Percentiles rank a stretch among this genome's conserved stretches.
Evolutionary conservation across 30 jellyfish, hydroid and myxozoan species (phyloP).

Genomic region (Hydractinia echinata): DNA sequence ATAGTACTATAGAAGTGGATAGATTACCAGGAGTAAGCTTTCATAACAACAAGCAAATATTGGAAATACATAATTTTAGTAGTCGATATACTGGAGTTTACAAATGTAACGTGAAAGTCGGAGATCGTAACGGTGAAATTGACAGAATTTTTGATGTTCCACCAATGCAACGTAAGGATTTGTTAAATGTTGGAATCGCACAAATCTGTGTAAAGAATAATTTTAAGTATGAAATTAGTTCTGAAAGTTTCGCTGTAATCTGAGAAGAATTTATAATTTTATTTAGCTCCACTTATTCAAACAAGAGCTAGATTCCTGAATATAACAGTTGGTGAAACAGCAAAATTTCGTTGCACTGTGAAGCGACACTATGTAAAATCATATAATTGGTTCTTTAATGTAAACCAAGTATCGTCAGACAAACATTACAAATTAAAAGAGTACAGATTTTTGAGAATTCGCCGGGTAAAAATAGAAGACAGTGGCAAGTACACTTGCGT

Average conservation of each 20-base stretch:
- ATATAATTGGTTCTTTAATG: conserved; percentile 13
- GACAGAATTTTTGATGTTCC: conserved; percentile 20
- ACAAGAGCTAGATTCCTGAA: neutral
- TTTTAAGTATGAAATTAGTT: neutral
- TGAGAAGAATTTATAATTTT: neutral
- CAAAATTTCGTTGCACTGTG: conserved; percentile 22
- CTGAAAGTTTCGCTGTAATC: neutral
- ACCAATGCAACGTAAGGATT: conserved; percentile 4
- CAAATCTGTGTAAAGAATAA: neutral
- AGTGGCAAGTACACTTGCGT: conserved; percentile 30
- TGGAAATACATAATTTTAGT: neutral
- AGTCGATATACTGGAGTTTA: conserved; percentile 21
- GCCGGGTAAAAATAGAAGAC: neutral
- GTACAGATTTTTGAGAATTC: conserved; percentile 5
- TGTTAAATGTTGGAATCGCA: neutral
- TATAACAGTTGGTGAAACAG: conserved; percentile 11
- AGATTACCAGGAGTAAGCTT: neutral
- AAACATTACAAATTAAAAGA: neutral
- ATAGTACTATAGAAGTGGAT: too few species aligned
- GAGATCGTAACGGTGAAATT: neutral
- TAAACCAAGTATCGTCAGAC: neutral
- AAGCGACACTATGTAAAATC: neutral
- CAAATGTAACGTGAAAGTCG: conserved; percentile 4
- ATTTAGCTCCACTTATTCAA: conserved; percentile 24
- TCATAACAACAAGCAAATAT: conserved; percentile 2